Conservation (phyloP, 2,113 vertebrate genomes). For the Onychorhynchus coronatus region DNA sequence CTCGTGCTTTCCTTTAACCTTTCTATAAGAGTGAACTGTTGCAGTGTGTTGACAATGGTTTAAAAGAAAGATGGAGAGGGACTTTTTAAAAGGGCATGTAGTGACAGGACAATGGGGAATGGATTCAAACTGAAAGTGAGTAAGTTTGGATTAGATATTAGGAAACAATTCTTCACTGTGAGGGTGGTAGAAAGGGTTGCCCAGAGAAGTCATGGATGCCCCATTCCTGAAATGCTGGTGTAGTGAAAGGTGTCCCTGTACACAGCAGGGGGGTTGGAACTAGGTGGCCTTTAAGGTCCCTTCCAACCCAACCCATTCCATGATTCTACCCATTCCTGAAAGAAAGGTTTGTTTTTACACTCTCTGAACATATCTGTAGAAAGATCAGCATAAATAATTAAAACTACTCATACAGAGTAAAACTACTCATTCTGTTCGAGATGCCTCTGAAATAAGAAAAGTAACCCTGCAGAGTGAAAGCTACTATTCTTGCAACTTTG, state of each 20-base stretch:
- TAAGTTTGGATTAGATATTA: background rate
- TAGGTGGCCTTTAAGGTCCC: background rate
- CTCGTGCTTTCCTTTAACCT: background rate
- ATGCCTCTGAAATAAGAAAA: background rate
- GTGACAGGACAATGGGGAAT: background rate
- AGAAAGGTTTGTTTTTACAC: background rate
- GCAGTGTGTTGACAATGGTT: background rate
- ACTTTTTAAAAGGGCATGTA: background rate
- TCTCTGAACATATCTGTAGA: background rate
- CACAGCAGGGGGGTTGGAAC: background rate
- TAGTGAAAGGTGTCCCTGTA: background rate
- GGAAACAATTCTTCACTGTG: background rate
- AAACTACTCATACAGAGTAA: background rate
- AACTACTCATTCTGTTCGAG: background rate
- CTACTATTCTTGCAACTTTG: background rate
- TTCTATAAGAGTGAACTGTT: background rate
- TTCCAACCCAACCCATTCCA: background rate
- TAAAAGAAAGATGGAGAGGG: background rate
- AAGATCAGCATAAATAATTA: background rate
- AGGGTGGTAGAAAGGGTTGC: background rate
- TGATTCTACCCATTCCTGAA: background rate
- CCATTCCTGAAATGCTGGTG: background rate
- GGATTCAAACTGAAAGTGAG: background rate
- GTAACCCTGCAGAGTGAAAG: background rate
- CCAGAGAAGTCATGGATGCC: background rate